These are phyloP conservation scores for Morpho achilles DNA, from an alignment of 2,888 invertebrate species.

Conservation along the genomic window DNA sequence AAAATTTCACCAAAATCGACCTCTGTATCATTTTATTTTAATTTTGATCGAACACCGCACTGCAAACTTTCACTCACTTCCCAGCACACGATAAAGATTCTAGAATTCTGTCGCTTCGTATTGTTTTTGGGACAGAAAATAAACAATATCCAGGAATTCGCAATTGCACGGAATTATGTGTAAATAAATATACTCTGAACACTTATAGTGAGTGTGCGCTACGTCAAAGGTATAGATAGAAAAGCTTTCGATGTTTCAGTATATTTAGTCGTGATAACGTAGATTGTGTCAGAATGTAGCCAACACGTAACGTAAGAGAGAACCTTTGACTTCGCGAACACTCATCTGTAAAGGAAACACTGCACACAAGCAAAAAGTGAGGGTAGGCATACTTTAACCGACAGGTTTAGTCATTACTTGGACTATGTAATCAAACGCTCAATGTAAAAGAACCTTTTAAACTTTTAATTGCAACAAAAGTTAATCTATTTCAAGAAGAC, in stretches of 20 bases:
- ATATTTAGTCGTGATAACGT: constrained; percentile 32
- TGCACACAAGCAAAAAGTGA: constrained; percentile 29
- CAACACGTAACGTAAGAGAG: constrained; percentile 28
- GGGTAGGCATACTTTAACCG: constrained; percentile 30
- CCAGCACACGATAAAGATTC: constrained; percentile 25
- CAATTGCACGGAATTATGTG: constrained; percentile 6
- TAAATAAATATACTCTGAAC: constrained; percentile 15
- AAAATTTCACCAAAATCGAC: constrained; percentile 3
- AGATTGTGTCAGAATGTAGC: constrained; percentile 30
- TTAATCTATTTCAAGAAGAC: constrained; percentile 32
- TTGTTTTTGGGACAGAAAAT: constrained; percentile 4
- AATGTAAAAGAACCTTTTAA: constrained; percentile 58
- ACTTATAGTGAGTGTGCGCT: constrained; percentile 28
- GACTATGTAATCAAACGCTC: constrained; percentile 45
- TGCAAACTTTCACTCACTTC: constrained; percentile 26
- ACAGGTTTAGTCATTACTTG: constrained; percentile 23
- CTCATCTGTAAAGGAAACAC: constrained; percentile 31
- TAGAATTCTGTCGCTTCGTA: constrained; percentile 25
- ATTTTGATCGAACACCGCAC: constrained; percentile 27
- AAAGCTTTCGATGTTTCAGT: constrained; percentile 40
- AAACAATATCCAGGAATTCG: constrained; percentile 1
- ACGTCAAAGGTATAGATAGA: constrained; percentile 32
- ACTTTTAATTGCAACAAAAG: constrained; percentile 69
- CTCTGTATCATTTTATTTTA: constrained; percentile 18
- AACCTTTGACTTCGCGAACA: constrained; percentile 24